These are phyloP conservation scores for Corynorhinus townsendii DNA, from an alignment of 2,113 vertebrate species.

Conservation along the genomic window DNA sequence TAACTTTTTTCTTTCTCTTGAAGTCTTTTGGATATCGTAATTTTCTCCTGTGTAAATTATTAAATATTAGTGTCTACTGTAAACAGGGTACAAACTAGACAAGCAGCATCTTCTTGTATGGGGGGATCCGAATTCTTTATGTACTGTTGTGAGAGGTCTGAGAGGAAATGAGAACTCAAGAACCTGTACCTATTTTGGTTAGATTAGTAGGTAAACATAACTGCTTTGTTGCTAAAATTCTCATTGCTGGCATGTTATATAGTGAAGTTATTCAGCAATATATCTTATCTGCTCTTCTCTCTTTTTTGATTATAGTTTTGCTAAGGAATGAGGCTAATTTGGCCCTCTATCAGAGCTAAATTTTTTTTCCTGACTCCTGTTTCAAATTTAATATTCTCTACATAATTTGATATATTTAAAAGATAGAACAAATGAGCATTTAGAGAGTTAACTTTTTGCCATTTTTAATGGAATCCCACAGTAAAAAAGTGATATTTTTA, in stretches of 20 bases:
- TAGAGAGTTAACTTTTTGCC: neutral
- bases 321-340: constrained; percentile 27
- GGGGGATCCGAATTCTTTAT: neutral
- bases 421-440: constrained; percentile 3
- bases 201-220: neutral
- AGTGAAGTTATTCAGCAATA: neutral
- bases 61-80: constrained; percentile 1
- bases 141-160: neutral
- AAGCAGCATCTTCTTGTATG: neutral
- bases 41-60: constrained; percentile 31
- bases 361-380: neutral
- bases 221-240: constrained; percentile 32
- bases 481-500: constrained; percentile 17
- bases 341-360: neutral
- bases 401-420: constrained; percentile 17
- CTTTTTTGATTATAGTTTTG: neutral
- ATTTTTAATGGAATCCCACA: neutral
- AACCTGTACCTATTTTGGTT: constrained; percentile 4
- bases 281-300: neutral
- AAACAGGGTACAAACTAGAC: neutral
- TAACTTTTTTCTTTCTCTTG: constrained; percentile 27
- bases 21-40: constrained; percentile 29
- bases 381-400: neutral
- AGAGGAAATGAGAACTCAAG: constrained; percentile 19
- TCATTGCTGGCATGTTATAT: neutral